phyloP scores from a whole-genome alignment of 2,888 invertebrate species.

The Drosophila rellima region DNA sequence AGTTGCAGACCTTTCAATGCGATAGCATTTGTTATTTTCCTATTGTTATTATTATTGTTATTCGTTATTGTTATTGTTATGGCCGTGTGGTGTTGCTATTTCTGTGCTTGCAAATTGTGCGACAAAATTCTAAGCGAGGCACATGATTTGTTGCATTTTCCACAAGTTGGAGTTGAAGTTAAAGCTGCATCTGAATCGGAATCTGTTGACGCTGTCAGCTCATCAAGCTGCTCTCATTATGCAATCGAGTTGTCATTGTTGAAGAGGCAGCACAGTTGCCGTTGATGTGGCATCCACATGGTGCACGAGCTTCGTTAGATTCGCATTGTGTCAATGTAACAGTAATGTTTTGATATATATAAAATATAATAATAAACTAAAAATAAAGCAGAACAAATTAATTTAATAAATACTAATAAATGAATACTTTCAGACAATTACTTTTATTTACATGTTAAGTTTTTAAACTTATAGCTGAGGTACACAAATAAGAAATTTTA shows the following conservation, averaged over 20 bases:
- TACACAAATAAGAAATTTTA: too few species aligned
- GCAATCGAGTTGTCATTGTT: constrained; percentile 75
- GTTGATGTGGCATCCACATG: constrained; percentile 16
- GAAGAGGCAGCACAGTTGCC: constrained; percentile 28
- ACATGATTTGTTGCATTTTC: constrained; percentile 68
- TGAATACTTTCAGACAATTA: too few species aligned
- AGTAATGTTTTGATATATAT: too few species aligned
- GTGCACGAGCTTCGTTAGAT: constrained; percentile 19
- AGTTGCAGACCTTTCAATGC: constrained; percentile 37
- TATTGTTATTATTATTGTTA: constrained; percentile 53
- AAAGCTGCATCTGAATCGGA: neutral
- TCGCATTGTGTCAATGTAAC: too few species aligned
- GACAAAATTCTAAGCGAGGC: constrained; percentile 75
- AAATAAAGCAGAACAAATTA: too few species aligned
- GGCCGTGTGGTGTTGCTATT: constrained; percentile 48
- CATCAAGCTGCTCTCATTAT: constrained; percentile 68
- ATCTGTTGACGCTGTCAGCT: constrained; percentile 58
- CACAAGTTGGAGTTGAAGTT: neutral
- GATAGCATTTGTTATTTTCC: constrained; percentile 29
- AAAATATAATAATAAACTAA: too few species aligned
- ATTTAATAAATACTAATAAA: too few species aligned
- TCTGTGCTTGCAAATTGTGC: constrained; percentile 54
- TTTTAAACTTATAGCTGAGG: too few species aligned
- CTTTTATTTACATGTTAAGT: too few species aligned
- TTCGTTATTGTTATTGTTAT: constrained; percentile 58